Conservation (phyloP, 2,113 vertebrate genomes). For the Pholis gunnellus region DNA sequence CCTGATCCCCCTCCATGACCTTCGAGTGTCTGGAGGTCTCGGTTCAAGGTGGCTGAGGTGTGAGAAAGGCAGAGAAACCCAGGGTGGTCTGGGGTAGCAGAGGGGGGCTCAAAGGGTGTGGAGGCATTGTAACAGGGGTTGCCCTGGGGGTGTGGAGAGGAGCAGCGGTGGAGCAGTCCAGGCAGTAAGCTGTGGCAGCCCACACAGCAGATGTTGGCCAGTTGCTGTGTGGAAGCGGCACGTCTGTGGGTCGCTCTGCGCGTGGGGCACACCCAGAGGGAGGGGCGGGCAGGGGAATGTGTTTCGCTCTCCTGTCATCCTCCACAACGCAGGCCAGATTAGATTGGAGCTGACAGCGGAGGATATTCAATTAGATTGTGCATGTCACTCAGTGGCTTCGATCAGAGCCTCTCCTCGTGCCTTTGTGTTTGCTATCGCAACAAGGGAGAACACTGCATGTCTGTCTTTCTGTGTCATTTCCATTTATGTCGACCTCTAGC, state of each 20-base stretch:
- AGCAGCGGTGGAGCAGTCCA: slow-evolving; percentile 23
- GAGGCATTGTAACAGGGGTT: slow-evolving; percentile 50
- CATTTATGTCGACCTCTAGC: slow-evolving; percentile 78
- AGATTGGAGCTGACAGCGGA: slow-evolving; percentile 87
- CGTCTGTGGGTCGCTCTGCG: slow-evolving; percentile 60
- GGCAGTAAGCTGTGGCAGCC: slow-evolving; percentile 53
- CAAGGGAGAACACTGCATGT: slow-evolving; percentile 61
- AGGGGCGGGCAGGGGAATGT: slow-evolving; percentile 69
- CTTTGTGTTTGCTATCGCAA: slow-evolving; percentile 77
- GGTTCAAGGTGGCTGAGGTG: slow-evolving; percentile 64
- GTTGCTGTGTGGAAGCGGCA: slow-evolving; percentile 74
- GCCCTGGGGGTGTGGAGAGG: slow-evolving; percentile 57
- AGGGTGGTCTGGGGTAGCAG: slow-evolving; percentile 40
- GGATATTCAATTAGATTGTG: slow-evolving; percentile 87
- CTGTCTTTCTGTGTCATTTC: slow-evolving; percentile 78
- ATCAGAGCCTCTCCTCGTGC: slow-evolving; percentile 77
- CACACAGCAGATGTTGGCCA: slow-evolving; percentile 78
- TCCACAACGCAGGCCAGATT: slow-evolving; percentile 81
- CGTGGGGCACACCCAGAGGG: slow-evolving; percentile 72
- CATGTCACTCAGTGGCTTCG: slow-evolving; percentile 85
- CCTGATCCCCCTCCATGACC: slow-evolving; percentile 43
- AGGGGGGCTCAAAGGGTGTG: slow-evolving; percentile 37
- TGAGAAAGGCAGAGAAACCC: slow-evolving; percentile 62
- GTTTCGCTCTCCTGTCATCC: slow-evolving; percentile 82
- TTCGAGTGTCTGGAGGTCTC: slow-evolving; percentile 62